A percentile compares a stretch with the other conserved stretches of the same genome.
These are phyloP conservation scores for Leucania comma DNA, from an alignment of 2,888 invertebrate species.

Conservation along the genomic window DNA sequence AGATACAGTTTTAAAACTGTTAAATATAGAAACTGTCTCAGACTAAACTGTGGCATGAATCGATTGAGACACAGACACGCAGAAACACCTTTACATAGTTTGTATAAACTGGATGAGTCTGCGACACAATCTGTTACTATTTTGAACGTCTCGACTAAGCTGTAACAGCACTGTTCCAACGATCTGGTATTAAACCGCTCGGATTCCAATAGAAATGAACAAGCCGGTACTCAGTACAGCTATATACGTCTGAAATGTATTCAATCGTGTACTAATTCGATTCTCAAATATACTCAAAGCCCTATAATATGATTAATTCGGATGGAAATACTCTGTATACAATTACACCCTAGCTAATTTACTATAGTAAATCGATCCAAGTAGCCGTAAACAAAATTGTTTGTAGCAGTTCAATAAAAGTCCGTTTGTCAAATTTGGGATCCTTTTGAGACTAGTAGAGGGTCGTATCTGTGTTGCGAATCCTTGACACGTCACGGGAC, in stretches of 20 bases:
- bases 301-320: constrained; percentile 48
- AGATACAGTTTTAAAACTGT: constrained; percentile 6
- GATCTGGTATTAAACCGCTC: constrained; percentile 34
- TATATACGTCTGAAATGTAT: constrained; percentile 26
- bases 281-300: constrained; percentile 27
- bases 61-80: constrained; percentile 40
- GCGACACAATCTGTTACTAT: constrained; percentile 55
- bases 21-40: constrained; percentile 39
- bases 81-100: constrained; percentile 26
- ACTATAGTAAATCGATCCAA: constrained; percentile 24
- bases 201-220: constrained; percentile 32
- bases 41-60: constrained; percentile 36
- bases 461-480: constrained; percentile 17
- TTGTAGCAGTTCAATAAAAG: constrained; percentile 3
- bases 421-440: background rate
- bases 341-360: constrained; percentile 27
- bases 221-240: constrained; percentile 10
- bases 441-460: background rate
- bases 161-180: constrained; percentile 43
- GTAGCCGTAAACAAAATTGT: constrained; percentile 14
- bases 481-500: constrained; percentile 3
- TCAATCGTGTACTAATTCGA: constrained; percentile 38
- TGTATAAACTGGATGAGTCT: constrained; percentile 33
- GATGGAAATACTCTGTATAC: constrained; percentile 22
- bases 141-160: constrained; percentile 51